Percentiles rank a stretch among this genome's conserved stretches.
Evolutionary conservation across 1,140 invertebrate genomes (phyloP).

Genomic region (Limonius californicus): DNA sequence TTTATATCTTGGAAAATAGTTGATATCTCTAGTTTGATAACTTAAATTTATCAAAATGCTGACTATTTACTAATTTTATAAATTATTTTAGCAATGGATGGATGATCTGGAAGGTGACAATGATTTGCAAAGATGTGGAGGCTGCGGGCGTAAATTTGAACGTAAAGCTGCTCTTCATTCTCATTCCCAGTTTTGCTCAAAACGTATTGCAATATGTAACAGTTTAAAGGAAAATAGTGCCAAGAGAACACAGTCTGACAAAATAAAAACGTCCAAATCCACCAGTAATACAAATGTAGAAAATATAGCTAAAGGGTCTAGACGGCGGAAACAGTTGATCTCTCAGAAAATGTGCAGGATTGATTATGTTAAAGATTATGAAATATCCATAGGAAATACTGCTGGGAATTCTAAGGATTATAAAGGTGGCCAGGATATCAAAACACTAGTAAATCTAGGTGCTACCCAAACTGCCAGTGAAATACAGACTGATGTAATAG

Average conservation of each 20-base stretch:
- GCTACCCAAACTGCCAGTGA: background rate
- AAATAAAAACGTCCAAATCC: conserved; percentile 22
- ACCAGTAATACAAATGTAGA: background rate
- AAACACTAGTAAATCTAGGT: background rate
- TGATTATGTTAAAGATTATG: conserved; percentile 3
- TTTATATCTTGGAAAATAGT: too few relatives aligned
- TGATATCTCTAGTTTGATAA: background rate
- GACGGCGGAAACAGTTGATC: conserved; percentile 29
- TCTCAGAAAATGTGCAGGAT: conserved; percentile 10
- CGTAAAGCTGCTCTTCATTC: conserved; percentile 61
- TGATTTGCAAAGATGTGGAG: conserved; percentile 58
- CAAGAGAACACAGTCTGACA: conserved; percentile 14
- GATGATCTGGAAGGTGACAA: conserved; percentile 55
- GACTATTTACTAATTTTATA: conserved; percentile 2
- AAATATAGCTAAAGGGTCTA: conserved; percentile 28
- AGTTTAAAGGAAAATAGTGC: conserved; percentile 26
- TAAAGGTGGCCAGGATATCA: conserved; percentile 1
- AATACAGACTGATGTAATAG: background rate
- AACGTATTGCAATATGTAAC: conserved; percentile 43
- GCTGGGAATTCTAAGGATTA: background rate
- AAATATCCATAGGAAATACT: too few relatives aligned
- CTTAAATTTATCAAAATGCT: background rate
- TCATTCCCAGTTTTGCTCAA: conserved; percentile 54
- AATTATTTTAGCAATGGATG: conserved; percentile 57
- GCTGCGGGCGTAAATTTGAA: conserved; percentile 64